phyloP scores from a whole-genome alignment of 2,113 vertebrate genomes.

The Xerus inauris region DNA sequence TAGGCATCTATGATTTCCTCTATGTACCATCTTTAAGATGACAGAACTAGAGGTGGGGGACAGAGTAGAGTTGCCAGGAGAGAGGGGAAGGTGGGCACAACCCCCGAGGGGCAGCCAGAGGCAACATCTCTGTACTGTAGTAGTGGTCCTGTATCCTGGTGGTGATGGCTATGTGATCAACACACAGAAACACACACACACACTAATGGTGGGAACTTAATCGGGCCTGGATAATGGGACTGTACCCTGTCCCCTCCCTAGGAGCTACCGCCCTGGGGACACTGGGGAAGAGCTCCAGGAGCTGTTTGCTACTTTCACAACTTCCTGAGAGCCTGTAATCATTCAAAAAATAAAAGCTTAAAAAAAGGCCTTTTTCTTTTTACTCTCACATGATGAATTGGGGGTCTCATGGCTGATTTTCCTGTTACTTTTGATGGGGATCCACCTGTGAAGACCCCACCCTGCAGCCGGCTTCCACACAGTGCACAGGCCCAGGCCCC shows the following conservation, averaged over 20 bases:
- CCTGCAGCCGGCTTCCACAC: too few relatives aligned
- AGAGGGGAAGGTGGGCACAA: background rate
- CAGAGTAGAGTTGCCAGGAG: background rate
- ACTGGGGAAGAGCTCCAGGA: accelerated
- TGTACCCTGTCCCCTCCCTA: accelerated
- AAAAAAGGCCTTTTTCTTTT: background rate
- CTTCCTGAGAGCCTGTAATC: background rate
- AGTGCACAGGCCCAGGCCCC: too few relatives aligned
- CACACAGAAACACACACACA: too few relatives aligned
- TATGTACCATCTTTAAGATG: background rate
- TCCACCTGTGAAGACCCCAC: background rate
- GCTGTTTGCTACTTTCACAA: background rate
- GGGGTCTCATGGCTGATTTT: background rate
- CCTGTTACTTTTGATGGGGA: background rate
- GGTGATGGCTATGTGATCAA: background rate
- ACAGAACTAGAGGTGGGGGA: background rate
- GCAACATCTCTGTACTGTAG: background rate
- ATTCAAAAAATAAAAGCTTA: background rate
- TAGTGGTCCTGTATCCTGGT: background rate
- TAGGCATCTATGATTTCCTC: background rate
- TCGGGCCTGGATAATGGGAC: background rate
- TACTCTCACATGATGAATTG: background rate
- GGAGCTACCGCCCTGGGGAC: background rate
- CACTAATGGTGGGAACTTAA: too few relatives aligned
- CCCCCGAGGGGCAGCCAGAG: background rate